These are phyloP conservation scores for Benthosema pterotum DNA, from an alignment of 2,797 vertebrate genomes.

Conservation along the genomic window DNA sequence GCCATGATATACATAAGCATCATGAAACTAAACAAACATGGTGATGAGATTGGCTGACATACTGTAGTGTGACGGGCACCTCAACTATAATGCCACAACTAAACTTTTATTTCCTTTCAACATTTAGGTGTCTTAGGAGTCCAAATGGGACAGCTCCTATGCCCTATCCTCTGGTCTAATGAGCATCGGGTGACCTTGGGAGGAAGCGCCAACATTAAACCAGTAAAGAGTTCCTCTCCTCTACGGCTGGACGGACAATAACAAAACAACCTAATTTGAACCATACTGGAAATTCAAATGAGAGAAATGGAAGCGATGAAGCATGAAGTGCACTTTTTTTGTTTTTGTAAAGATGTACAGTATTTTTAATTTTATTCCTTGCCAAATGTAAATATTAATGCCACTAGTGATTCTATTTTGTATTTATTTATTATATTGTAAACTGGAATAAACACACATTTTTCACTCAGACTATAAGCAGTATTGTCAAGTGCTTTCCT, in stretches of 20 bases:
- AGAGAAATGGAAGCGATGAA: constrained; percentile 1
- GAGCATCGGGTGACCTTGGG: constrained; percentile 32
- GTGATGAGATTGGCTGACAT: background rate
- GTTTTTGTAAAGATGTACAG: constrained; percentile 44
- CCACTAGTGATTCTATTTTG: constrained; percentile 23
- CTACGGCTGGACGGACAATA: background rate
- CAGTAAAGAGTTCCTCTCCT: constrained; percentile 12
- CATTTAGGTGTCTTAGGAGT: constrained; percentile 48
- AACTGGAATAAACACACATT: constrained; percentile 38
- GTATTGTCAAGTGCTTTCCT: constrained; percentile 1
- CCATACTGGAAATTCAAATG: constrained; percentile 38
- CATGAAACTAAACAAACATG: background rate
- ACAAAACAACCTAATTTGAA: background rate
- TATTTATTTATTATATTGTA: constrained; percentile 62
- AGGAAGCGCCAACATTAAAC: constrained; percentile 20
- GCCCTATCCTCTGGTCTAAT: constrained; percentile 3
- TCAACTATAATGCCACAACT: background rate
- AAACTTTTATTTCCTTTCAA: constrained; percentile 24
- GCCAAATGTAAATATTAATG: constrained; percentile 46
- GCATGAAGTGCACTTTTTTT: constrained; percentile 33
- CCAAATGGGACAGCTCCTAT: constrained; percentile 35
- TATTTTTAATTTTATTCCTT: constrained; percentile 23
- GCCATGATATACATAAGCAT: background rate
- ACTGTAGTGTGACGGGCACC: background rate
- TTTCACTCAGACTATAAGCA: constrained; percentile 1